A percentile compares a stretch with the other conserved stretches of the same genome.
phyloP scores from a whole-genome alignment of 2,888 invertebrate genomes.

The Lobophora halterata region DNA sequence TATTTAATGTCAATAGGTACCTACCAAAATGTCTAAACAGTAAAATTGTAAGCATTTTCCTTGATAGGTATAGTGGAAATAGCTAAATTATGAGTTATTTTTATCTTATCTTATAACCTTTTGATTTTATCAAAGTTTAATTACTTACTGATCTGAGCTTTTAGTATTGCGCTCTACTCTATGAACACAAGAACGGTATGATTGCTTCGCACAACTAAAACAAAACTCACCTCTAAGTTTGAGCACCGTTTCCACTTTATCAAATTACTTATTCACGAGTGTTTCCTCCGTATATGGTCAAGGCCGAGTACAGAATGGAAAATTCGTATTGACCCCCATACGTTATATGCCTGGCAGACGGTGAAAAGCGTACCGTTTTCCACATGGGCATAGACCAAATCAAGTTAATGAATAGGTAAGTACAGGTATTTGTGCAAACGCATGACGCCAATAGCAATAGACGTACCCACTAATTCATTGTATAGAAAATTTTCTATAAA shows the following conservation, averaged over 20 bases:
- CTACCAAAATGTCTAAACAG: too few species aligned
- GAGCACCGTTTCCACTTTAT: constrained; percentile 19
- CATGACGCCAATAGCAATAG: constrained; percentile 44
- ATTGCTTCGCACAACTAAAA: constrained; percentile 29
- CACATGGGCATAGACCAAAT: constrained; percentile 60
- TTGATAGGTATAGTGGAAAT: too few species aligned
- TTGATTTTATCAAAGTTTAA: too few species aligned
- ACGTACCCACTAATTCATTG: too few species aligned
- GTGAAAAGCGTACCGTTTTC: constrained; percentile 66
- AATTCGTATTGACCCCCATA: constrained; percentile 44
- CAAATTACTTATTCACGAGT: constrained; percentile 25
- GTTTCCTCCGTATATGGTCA: constrained; percentile 38
- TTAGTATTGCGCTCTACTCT: constrained; percentile 9
- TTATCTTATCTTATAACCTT: too few species aligned
- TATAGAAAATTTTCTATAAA: constrained; percentile 4
- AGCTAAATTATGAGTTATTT: too few species aligned
- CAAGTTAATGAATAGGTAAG: constrained; percentile 60
- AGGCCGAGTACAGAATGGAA: constrained; percentile 55
- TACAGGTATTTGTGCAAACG: constrained; percentile 43
- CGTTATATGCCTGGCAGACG: constrained; percentile 50
- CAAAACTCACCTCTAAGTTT: constrained; percentile 33
- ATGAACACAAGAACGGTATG: constrained; percentile 12
- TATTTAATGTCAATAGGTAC: too few species aligned
- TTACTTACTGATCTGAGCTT: too few species aligned
- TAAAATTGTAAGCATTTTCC: too few species aligned